Conservation (phyloP, 2,888 invertebrate genomes). For the Xanthia icteritia region DNA sequence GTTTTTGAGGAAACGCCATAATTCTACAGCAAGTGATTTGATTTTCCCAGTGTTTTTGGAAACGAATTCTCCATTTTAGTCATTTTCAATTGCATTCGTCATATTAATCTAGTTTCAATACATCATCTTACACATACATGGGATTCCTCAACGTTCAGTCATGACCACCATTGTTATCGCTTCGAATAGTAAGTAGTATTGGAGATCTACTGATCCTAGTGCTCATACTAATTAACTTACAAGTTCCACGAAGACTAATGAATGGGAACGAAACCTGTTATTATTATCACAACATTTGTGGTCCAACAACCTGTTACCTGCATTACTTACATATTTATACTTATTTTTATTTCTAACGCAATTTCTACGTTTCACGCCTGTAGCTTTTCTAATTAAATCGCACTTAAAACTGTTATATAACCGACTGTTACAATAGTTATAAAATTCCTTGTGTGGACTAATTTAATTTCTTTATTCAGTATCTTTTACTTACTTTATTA, state of each 20-base stretch:
- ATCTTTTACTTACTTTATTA: not conserved
- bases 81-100: not conserved
- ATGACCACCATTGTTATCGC: not conserved
- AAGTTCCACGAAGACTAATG: not conserved
- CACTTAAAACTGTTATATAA: conserved; percentile 33
- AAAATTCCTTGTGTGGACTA: not conserved
- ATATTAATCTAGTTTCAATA: not conserved
- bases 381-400: conserved; percentile 36
- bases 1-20: not conserved
- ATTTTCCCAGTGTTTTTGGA: not conserved
- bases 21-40: not conserved
- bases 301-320: conserved; percentile 4
- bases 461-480: conserved; percentile 7
- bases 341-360: conserved; percentile 24
- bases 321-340: not conserved
- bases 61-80: not conserved
- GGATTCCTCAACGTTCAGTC: not conserved
- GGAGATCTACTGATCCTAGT: not conserved
- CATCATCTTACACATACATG: not conserved
- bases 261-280: conserved; percentile 37
- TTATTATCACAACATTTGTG: not conserved
- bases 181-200: not conserved
- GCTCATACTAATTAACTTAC: not conserved
- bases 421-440: conserved; percentile 10
- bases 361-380: conserved; percentile 38